Conservation (phyloP, 2,888 invertebrate genomes). For the Ectropis crepuscularia region DNA sequence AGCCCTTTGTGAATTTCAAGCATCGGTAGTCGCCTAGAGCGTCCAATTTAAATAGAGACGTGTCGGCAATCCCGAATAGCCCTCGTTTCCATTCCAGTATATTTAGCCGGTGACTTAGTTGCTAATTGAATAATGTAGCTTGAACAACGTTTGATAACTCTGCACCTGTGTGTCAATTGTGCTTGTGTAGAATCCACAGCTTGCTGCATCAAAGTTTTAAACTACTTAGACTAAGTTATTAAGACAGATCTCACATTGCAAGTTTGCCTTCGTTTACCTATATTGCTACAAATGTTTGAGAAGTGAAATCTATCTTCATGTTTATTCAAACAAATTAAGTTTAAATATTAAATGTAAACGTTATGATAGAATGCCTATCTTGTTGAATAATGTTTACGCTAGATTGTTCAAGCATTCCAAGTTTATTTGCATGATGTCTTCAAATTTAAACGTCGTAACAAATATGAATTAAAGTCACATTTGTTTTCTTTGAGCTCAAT, state of each 20-base stretch:
- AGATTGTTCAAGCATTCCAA: slow-evolving; percentile 22
- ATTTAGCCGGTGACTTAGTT: slow-evolving; percentile 71
- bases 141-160: slow-evolving; percentile 52
- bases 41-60: slow-evolving; percentile 74
- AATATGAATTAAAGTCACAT: neutral
- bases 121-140: slow-evolving; percentile 66
- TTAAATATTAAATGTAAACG: slow-evolving; percentile 22
- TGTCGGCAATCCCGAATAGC: slow-evolving; percentile 68
- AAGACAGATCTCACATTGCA: slow-evolving; percentile 56
- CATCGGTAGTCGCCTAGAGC: slow-evolving; percentile 72
- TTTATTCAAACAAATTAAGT: slow-evolving; percentile 25
- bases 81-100: slow-evolving; percentile 66
- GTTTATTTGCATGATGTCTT: slow-evolving; percentile 22
- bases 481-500: neutral
- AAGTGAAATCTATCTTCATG: slow-evolving; percentile 50
- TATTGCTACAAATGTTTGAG: slow-evolving; percentile 6
- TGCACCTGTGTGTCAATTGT: slow-evolving; percentile 66
- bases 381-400: slow-evolving; percentile 14
- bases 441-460: slow-evolving; percentile 16
- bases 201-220: slow-evolving; percentile 82
- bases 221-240: slow-evolving; percentile 46
- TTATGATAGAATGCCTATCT: slow-evolving; percentile 14
- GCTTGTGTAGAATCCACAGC: slow-evolving; percentile 81
- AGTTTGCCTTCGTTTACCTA: neutral
- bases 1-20: slow-evolving; percentile 80